Evolutionary conservation across 1,140 invertebrate genomes (phyloP).

Genomic region (Calosoma granatense): DNA sequence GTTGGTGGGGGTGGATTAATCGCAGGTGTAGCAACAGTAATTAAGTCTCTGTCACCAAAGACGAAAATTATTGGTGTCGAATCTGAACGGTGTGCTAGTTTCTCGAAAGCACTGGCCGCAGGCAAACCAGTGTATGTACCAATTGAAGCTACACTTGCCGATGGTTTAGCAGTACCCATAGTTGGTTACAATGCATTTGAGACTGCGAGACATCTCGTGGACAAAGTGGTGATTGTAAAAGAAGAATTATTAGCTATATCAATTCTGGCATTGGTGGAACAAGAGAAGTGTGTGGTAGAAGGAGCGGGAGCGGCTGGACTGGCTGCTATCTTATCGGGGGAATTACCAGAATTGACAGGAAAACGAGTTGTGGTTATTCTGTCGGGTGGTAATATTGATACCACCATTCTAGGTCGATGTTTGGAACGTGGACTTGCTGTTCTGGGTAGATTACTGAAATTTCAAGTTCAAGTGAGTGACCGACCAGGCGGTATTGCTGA

Average conservation of each 20-base stretch:
- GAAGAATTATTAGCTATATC: conserved; percentile 83
- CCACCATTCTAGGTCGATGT: conserved; percentile 77
- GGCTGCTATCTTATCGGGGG: conserved; percentile 74
- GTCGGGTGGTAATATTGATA: conserved; percentile 90
- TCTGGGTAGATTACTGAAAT: conserved; percentile 77
- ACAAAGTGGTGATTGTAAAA: conserved; percentile 72
- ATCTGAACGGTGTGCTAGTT: conserved; percentile 81
- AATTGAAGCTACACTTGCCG: conserved; percentile 71
- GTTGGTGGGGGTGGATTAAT: conserved; percentile 85
- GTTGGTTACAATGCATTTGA: conserved; percentile 82
- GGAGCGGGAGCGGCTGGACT: conserved; percentile 82
- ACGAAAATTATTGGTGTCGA: conserved; percentile 78
- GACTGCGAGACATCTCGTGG: conserved; percentile 65
- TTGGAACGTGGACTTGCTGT: conserved; percentile 82
- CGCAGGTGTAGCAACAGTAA: conserved; percentile 75
- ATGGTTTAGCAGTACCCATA: conserved; percentile 82
- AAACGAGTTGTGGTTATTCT: conserved; percentile 80
- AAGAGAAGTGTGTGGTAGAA: conserved; percentile 89
- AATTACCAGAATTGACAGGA: conserved; percentile 70
- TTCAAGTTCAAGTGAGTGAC: conserved; percentile 78
- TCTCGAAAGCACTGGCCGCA: conserved; percentile 59
- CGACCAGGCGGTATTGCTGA: conserved; percentile 80
- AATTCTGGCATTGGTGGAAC: conserved; percentile 76
- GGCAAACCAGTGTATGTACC: conserved; percentile 57
- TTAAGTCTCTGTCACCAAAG: conserved; percentile 74